Base-by-base conservation (phyloP, 2,888 invertebrate genomes). In the Trilocha varians region DNA sequence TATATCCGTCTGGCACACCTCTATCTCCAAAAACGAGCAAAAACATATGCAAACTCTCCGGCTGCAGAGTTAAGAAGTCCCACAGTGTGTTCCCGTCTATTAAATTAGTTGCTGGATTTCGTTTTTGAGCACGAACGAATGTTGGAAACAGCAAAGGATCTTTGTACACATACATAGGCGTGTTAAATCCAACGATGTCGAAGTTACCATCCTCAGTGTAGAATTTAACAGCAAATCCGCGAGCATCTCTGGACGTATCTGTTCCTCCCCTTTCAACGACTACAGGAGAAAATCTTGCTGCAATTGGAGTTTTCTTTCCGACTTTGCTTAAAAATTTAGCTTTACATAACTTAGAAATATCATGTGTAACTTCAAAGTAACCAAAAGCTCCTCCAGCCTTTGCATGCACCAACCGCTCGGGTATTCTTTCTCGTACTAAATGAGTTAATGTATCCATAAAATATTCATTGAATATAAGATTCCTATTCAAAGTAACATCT, bases 321-420 rank as follows among this genome's bases (percentile, higher is more conserved):
- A 94, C 78, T 36, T 76, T 65, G 11, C 89, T 88, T 65, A 95
- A 95, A 1, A 95, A 66, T 53, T 89, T 90, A 0, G 94, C 94
- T 49, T 91, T 93, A 48, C 88, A 87, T 59, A 93, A 93, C 57
- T 91, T 88, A 3, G 88, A 87, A 45, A 96, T 91, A 62, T 95
- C 94, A 55, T 94, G 90, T 0, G 95, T 95, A 3, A 94, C 91
- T 75, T 94, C 92, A 55, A 95, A 94, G 59, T 92, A 92, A 0
- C 92, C 94, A 64, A 93, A 94, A 3, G 93, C 94, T n/a, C 93
- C 95, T 33, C 92, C 94, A 47, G 96, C 97, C 75, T 97, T 97
- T 0, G 97, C 97, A 69, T 97, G 96, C 1, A 95, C 96, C 0
- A 96, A 92, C 51, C 97, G 88, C 68, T 97, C 97, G 0, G 97